Evolutionary conservation across 2,888 invertebrate species (phyloP), one percentile per base, ranked within the genome.

Genomic region (Callimorpha dominula): DNA sequence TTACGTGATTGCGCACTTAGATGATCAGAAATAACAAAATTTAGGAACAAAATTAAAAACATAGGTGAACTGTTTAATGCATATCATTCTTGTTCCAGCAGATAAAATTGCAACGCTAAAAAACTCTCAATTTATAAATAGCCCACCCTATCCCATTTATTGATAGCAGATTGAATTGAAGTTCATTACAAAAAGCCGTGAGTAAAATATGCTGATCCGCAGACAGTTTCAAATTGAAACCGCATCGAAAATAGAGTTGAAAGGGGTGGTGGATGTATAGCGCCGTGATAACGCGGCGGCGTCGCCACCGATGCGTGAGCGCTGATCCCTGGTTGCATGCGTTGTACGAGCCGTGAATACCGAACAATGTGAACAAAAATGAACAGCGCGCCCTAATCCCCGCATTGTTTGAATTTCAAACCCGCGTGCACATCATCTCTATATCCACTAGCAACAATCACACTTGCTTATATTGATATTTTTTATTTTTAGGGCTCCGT

Each of bases 191-290:
- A 91, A 89, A 85, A 86, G 86, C 83, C 82, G 81, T 79, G 81
- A 78, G 85, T 94, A 91, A 94, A 94, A 93, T 94, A 94, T 94
- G 94, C 89, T 94, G 92, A 95, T 94, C 94, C 92, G 88, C 85
- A 86, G 85, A 89, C 90, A 89, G 90, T 91, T 91, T 89, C 90
- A 87, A 91, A 94, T 93, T 93, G 91, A 90, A 90, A 90, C 86
- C 88, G 86, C 89, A 89, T 88, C 84, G 88, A 88, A 88, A 90
- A 90, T 88, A 88, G 87, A 88, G 86, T 89, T 84, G 87, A 88
- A 92, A 92, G 92, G 94, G 94, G 92, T 92, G 88, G 89, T 84
- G 85, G 86, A 86, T 86, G 91, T 93, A 94, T 87, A 82, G 85
- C 83, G 86, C 85, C 77, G 90, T 89, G 95, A 94, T 94, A 94